A percentile compares a stretch with the other conserved stretches of the same genome.
These are phyloP conservation scores for Hepsetus odoe DNA, from an alignment of 2,113 vertebrate species.

Conservation along the genomic window DNA sequence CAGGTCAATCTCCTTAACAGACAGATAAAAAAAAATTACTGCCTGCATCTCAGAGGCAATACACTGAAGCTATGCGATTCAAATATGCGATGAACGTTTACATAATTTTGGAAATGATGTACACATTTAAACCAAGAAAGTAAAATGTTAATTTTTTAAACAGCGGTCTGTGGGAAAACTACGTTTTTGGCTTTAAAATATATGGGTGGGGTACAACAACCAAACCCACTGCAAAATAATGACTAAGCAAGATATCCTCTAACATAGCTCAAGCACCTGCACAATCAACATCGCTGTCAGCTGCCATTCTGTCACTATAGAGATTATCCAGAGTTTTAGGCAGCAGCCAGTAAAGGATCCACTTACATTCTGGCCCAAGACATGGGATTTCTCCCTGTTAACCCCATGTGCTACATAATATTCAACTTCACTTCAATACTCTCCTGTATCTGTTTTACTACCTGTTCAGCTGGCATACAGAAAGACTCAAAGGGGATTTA, in stretches of 20 bases:
- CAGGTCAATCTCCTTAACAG: constrained; percentile 41
- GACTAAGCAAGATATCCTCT: constrained; percentile 48
- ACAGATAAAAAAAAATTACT: constrained; percentile 29
- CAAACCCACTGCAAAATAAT: constrained; percentile 21
- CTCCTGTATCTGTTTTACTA: background rate
- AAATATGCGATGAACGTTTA: background rate
- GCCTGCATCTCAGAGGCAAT: background rate
- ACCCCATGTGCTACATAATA: constrained; percentile 26
- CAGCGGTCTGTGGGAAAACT: constrained; percentile 7
- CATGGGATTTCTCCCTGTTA: background rate
- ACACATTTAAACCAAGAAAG: background rate
- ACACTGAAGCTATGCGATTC: background rate
- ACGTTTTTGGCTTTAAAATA: constrained; percentile 12
- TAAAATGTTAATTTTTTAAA: background rate
- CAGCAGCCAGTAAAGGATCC: constrained; percentile 33
- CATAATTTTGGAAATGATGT: background rate
- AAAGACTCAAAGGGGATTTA: constrained; percentile 29
- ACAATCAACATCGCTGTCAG: constrained; percentile 30
- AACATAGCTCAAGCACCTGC: constrained; percentile 42
- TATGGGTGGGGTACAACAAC: constrained; percentile 13
- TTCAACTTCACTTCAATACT: background rate
- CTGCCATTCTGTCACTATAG: constrained; percentile 31
- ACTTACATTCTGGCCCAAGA: constrained; percentile 15
- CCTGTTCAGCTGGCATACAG: background rate
- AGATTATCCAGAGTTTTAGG: constrained; percentile 33